Base-by-base conservation (phyloP, 2,888 invertebrate genomes). In the Polydrusus tereticollis region DNA sequence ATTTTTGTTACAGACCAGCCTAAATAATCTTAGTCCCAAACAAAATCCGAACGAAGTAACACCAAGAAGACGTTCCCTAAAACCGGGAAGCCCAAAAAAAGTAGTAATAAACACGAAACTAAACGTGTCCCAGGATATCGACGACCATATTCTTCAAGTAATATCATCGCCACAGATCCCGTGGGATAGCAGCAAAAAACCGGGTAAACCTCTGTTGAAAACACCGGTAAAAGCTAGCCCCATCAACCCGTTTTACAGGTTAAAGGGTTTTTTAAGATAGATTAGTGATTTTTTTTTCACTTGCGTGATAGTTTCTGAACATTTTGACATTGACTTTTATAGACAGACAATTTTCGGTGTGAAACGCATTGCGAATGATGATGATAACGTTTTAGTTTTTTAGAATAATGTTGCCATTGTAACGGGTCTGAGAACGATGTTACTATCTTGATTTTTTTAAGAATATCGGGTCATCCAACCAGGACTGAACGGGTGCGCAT, bases 121-220 rank as follows among this genome's bases (percentile, higher is more conserved):
- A 73, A 94, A 94, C 80, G 89, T 88, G 1, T 89, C 90, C 74
- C 94, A 94, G 81, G 91, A 90, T 26, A 89, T 92, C 0, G 87
- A 90, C 1, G 94, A 95, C 75, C 94, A 95, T 77, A 88, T 91
- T 16, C 88, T 88, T 33, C 92, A 93, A 79, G 87, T 95, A 0
- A 85, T 88, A 52, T 88, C 89, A 60, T 93, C 93, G 43, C 95
- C 95, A 0, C 90, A 88, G 6, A 89, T 94, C 75, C 94, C 95
- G 0, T 95, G 88, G 76, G 94, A 95, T 81, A 89, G 93, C 0
- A 87, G 87, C 16, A 91, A 89, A 66, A 89, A 88, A 77, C 95
- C 95, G 0, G 82, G 82, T 0, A 92, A 91, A 77, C 91, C 94
- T 0, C 89, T 93, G n/a, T 83, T 95, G 1, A 95, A 95, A 80